These are phyloP conservation scores for Anastrepha obliqua DNA, from an alignment of 1,140 invertebrate genomes.

Conservation along the genomic window DNA sequence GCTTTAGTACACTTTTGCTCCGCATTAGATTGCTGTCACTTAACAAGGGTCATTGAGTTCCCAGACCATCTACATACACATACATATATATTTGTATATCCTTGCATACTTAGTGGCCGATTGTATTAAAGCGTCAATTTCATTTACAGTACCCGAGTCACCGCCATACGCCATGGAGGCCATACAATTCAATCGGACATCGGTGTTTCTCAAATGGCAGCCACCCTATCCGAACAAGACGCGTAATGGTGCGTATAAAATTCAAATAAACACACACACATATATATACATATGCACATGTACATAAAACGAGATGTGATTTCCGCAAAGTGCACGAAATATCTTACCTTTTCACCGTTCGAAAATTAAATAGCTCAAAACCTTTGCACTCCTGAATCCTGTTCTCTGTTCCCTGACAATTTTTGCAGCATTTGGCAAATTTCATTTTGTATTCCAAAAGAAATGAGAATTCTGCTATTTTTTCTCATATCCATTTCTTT, in stretches of 20 bases:
- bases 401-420: not conserved
- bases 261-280: not conserved
- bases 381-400: not conserved
- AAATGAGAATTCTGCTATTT: not conserved
- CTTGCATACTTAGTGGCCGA: not conserved
- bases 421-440: not conserved
- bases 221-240: constrained; percentile 81
- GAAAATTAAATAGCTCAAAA: not conserved
- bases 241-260: constrained; percentile 79
- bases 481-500: not conserved
- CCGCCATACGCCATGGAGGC: constrained; percentile 88
- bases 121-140: constrained; percentile 49
- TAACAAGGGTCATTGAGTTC: constrained; percentile 4
- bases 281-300: not conserved
- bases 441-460: not conserved
- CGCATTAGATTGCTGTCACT: constrained; percentile 39
- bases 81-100: not conserved
- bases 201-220: constrained; percentile 89
- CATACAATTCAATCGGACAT: constrained; percentile 85
- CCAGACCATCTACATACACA: not conserved
- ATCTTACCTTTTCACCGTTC: not conserved
- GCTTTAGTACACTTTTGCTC: constrained; percentile 32
- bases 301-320: not conserved
- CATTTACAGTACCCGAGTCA: constrained; percentile 82
- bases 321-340: too few relatives aligned